Percentiles rank a stretch among this genome's conserved stretches.
Conservation (phyloP, 2,888 invertebrate genomes). For the Aphrophora alni region DNA sequence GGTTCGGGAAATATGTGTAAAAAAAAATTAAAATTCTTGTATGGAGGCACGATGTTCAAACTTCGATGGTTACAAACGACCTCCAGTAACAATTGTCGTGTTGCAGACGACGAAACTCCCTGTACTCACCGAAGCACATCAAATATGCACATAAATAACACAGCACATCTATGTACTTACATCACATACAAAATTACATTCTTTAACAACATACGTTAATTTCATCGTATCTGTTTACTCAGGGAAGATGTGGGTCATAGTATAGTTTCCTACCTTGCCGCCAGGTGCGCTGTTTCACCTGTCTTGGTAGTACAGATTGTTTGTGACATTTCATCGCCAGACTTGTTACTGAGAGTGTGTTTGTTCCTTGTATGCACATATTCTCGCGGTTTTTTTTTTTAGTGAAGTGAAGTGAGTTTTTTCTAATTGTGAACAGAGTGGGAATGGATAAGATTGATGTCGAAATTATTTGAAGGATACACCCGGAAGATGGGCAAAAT, state of each 20-base stretch:
- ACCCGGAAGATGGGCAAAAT: background rate
- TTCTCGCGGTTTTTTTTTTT: background rate
- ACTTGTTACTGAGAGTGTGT: background rate
- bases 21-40: no score
- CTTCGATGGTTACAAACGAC: no score
- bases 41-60: no score
- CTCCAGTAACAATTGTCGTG: no score
- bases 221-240: background rate
- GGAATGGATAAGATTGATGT: background rate
- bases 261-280: background rate
- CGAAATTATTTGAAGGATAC: constrained; percentile 1
- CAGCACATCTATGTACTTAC: no score
- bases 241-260: background rate
- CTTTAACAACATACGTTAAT: no score
- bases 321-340: background rate
- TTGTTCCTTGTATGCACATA: background rate
- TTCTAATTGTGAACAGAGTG: background rate
- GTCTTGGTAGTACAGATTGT: background rate
- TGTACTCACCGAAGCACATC: no score
- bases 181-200: no score
- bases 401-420: background rate
- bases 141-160: no score
- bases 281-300: background rate
- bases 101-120: no score
- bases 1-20: no score